Evolutionary conservation across 2,797 vertebrate genomes (phyloP), one percentile per base, ranked within the genome.

Genomic region (Saxicola maurus): DNA sequence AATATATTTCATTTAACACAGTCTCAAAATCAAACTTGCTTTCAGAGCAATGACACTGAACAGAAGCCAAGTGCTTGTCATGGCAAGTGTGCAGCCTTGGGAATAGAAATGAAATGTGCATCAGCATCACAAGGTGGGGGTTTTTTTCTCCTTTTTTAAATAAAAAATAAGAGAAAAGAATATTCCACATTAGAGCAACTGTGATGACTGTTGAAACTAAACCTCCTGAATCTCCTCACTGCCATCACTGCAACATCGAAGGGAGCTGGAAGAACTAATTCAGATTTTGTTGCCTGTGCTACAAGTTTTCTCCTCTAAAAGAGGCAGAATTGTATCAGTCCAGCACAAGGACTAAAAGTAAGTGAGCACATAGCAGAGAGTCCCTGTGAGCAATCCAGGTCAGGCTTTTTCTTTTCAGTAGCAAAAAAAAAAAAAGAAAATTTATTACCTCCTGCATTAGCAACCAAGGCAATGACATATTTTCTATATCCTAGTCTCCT

Each of bases 151-250:
- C 10, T 84, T 48, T 86, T 78, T 89, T 80, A 35, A 48, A 74
- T 38, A 57, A 87, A 82, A 75, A 75, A 56, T 40, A 16, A 57
- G 55, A 75, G 42, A 87, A 82, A 65, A 86, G 28, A 78, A 67
- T 78, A 65, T 86, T 71, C 48, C 61, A 85, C n/a, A 13, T 67
- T 18, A 57, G 24, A 91, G 64, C 13, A 87, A 73, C 42, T 79
- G 11, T 66, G 55, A 86, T 81, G 65, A 69, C 53, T 82, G 85
- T 13, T 86, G 84, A 88, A 92, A 93, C 66, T 75, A 78, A 93
- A 79, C 61, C 33, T 59, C 74, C 90, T 78, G 64, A 80, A 90
- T 33, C 51, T 73, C 42, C 31, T 28, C 18, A 31, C 13, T 65
- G 76, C 74, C 78, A 62, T 52, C 49, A 30, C 57, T 52, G 42